A percentile compares a stretch with the other conserved stretches of the same genome.
Conservation (phyloP, 2,888 invertebrate genomes). For the Tetranychus truncatus region DNA sequence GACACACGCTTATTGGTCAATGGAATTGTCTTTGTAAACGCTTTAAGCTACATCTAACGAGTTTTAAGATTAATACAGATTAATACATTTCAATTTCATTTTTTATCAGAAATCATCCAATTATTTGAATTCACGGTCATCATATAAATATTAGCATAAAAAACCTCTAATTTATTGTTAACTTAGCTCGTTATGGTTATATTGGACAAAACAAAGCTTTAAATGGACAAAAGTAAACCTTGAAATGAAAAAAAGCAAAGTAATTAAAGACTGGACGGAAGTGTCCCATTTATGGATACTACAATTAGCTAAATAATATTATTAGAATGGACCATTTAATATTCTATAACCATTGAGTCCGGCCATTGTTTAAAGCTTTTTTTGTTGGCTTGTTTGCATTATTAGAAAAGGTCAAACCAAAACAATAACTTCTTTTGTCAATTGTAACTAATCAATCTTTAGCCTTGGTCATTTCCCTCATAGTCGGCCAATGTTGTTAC, state of each 20-base stretch:
- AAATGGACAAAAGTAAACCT: background rate
- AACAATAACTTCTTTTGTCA: slow-evolving; percentile 1
- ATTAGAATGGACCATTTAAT: background rate
- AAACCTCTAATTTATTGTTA: too few relatives aligned
- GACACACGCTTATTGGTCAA: too few relatives aligned
- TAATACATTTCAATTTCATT: too few relatives aligned
- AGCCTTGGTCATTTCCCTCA: background rate
- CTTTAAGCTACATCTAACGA: too few relatives aligned
- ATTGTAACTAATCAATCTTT: background rate
- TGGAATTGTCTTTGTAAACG: too few relatives aligned
- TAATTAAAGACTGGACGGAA: background rate
- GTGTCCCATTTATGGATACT: background rate
- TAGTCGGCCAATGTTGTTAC: background rate
- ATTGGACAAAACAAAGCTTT: background rate
- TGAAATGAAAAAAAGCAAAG: background rate
- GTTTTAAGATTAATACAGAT: too few relatives aligned
- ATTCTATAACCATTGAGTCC: background rate
- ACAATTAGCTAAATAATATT: background rate
- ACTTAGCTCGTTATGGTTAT: background rate
- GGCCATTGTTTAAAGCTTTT: background rate
- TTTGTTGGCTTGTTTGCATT: background rate
- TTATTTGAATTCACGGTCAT: too few relatives aligned
- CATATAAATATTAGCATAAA: too few relatives aligned
- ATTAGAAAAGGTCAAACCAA: background rate
- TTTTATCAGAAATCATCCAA: too few relatives aligned